Evolutionary conservation across 2,888 invertebrate species (phyloP), one percentile per base, ranked within the genome.

Genomic region (Tanytarsus gracilentus): DNA sequence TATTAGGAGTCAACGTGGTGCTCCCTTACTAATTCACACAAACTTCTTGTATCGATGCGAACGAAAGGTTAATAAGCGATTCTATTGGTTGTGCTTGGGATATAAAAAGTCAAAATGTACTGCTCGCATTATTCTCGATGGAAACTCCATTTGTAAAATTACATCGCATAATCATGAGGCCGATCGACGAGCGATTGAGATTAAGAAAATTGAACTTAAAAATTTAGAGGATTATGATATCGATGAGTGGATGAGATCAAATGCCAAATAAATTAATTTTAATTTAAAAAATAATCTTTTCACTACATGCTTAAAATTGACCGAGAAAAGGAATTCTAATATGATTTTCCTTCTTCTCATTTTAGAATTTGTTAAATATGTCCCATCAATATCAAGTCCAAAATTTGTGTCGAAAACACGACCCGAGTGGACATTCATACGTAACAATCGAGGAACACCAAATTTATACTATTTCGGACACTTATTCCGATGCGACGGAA

Each of bases 1-100:
- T 48, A 61, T 62, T 18, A 61, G 63, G 6, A 64, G 64, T 23
- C 64, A 64, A 59, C 62, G 64, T 8, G 64, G 63, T 8, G 62
- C 62, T 16, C 63, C 64, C 8, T 50, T 64, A 7, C 11, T 64
- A 29, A 40, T 62, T 14, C 48, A 58, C 25, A 16, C 53, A 6
- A 55, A 51, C 9, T 64, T 61, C 56, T 30, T 63, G 9, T 64
- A 62, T 51, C 62, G 64, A 9, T 61, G 59, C 23, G 64, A 64
- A 53, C 48, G 64, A 39, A 25, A 53, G 18, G 48, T 51, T 29
- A 62, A 61, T 30, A 9, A 27, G 11, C 44, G 50, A 16, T 48
- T 62, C 5, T 63, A 63, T 44, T 63, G 63, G 63, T 44, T 63
- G 8, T 63, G 63, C 27, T 59, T 56, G 6, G 14, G 49, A 36